Conservation (phyloP, 2,797 vertebrate species). For the Nyctalus aviator region DNA sequence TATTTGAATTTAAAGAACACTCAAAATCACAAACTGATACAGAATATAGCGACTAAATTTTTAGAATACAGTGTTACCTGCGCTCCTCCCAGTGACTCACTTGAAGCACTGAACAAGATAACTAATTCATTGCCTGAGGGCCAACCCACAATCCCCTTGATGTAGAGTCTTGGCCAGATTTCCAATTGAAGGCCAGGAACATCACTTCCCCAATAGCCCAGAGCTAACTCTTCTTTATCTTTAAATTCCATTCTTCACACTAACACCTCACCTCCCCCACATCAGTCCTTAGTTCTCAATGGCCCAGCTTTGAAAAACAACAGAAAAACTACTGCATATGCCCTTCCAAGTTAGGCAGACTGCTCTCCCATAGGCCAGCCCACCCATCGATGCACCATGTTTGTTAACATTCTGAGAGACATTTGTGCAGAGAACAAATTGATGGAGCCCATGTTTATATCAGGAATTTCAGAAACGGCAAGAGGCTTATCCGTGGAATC, state of each 20-base stretch:
- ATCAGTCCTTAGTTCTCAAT: constrained; percentile 26
- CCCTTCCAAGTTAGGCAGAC: constrained; percentile 39
- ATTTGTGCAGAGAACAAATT: constrained; percentile 74
- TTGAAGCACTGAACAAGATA: constrained; percentile 27
- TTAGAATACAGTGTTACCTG: neutral
- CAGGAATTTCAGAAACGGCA: constrained; percentile 77
- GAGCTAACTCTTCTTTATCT: neutral
- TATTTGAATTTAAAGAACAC: constrained; percentile 62
- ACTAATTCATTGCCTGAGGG: constrained; percentile 2
- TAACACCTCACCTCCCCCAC: neutral
- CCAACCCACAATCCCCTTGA: neutral
- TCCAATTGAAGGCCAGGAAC: constrained; percentile 14
- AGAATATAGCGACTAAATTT: neutral
- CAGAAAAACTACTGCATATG: constrained; percentile 13
- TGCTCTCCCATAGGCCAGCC: constrained; percentile 49
- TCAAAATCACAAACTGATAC: constrained; percentile 49
- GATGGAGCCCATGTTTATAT: constrained; percentile 77
- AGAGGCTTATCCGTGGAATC: constrained; percentile 85
- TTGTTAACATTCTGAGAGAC: constrained; percentile 65
- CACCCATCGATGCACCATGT: constrained; percentile 34
- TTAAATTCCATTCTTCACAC: neutral
- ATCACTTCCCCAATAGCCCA: neutral
- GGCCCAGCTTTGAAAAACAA: constrained; percentile 46
- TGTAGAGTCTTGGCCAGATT: constrained; percentile 1
- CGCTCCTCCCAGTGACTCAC: constrained; percentile 27